phyloP scores from a whole-genome alignment of 2,888 invertebrate genomes.

The Stramonita haemastoma region DNA sequence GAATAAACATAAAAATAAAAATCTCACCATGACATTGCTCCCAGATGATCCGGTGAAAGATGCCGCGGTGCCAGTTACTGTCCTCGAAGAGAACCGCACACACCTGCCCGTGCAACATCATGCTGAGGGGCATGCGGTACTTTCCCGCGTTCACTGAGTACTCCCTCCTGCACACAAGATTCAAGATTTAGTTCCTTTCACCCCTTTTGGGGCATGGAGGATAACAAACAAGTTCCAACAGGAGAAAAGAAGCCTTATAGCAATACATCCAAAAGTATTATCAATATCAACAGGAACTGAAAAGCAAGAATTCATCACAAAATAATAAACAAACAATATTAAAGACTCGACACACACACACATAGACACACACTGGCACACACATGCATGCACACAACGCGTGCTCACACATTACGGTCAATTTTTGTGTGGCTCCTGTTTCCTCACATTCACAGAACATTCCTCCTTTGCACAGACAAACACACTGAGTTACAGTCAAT shows the following conservation, averaged over 20 bases:
- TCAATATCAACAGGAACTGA: no score
- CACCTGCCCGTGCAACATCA: slow-evolving; percentile 63
- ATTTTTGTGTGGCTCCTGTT: no score
- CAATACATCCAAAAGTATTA: no score
- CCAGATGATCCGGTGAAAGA: slow-evolving; percentile 61
- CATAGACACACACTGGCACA: background rate
- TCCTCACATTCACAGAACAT: no score
- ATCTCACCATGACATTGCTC: slow-evolving; percentile 21
- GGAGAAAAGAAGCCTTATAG: no score
- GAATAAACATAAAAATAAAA: background rate
- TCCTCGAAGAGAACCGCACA: slow-evolving; percentile 72
- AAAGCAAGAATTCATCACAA: no score
- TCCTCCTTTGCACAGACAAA: background rate
- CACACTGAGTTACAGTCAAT: background rate
- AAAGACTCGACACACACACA: background rate
- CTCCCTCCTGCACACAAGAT: slow-evolving; percentile 45
- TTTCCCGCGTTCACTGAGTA: slow-evolving; percentile 50
- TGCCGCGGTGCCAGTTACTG: slow-evolving; percentile 70
- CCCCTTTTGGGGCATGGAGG: no score
- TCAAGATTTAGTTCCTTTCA: no score
- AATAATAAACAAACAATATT: no score
- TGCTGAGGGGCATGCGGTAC: slow-evolving; percentile 62
- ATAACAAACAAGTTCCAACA: no score
- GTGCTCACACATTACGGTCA: background rate
- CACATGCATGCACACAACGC: background rate